phyloP scores from a whole-genome alignment of 2,888 invertebrate species.

The Orchesellides sinensis region DNA sequence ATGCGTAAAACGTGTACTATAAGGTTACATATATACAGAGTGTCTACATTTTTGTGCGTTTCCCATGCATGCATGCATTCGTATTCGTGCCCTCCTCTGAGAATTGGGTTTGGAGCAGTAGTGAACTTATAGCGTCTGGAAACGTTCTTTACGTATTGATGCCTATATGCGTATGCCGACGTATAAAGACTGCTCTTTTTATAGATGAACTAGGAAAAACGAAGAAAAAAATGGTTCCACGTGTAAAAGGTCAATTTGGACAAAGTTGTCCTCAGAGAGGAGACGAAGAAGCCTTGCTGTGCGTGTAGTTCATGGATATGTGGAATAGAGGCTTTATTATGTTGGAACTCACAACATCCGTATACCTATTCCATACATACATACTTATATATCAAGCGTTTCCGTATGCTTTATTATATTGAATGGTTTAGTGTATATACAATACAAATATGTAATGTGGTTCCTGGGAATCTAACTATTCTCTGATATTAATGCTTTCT shows the following conservation, averaged over 20 bases:
- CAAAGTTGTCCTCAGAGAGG: constrained; percentile 74
- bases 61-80: constrained; percentile 29
- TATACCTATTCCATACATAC: neutral
- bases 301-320: constrained; percentile 26
- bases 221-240: constrained; percentile 71
- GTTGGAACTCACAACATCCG: neutral
- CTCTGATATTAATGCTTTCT: too few species aligned
- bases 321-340: neutral
- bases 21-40: too few species aligned
- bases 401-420: too few species aligned
- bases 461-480: too few species aligned
- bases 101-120: constrained; percentile 4
- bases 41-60: constrained; percentile 10
- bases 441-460: neutral
- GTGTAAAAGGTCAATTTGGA: constrained; percentile 75
- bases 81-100: constrained; percentile 48
- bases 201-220: constrained; percentile 27
- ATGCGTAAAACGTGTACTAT: too few species aligned
- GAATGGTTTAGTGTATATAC: neutral
- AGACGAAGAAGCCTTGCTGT: constrained; percentile 40
- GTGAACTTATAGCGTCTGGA: constrained; percentile 13
- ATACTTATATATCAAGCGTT: neutral
- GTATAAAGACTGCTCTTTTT: neutral
- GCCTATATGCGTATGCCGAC: neutral
- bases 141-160: neutral